Percentiles rank a stretch among this genome's conserved stretches.
Conservation (phyloP, 2,888 invertebrate species). For the Drosophila cognata region DNA sequence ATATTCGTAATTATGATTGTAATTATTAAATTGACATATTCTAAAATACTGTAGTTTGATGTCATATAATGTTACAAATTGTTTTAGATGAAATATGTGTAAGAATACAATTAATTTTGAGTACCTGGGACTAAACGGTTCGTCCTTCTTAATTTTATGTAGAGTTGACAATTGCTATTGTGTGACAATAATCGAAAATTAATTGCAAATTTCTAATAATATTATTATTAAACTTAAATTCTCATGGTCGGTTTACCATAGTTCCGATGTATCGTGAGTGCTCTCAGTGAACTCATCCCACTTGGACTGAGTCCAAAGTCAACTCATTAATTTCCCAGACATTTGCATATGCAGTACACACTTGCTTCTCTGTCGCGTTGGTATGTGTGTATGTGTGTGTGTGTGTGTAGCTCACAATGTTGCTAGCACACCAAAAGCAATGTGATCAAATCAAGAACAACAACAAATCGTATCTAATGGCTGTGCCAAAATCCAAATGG, state of each 20-base stretch:
- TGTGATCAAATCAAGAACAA: conserved; percentile 12
- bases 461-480: conserved; percentile 31
- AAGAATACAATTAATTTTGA: background rate
- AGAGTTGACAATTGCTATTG: background rate
- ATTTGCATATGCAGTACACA: background rate
- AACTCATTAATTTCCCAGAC: background rate
- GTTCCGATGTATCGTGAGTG: background rate
- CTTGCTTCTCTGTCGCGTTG: background rate
- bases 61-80: background rate
- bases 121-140: too few species aligned
- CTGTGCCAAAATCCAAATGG: conserved; percentile 24
- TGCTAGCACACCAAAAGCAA: conserved; percentile 19
- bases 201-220: background rate
- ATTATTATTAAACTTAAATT: background rate
- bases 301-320: background rate
- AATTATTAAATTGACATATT: background rate
- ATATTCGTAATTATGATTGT: background rate
- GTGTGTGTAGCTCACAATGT: conserved; percentile 19
- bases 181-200: background rate
- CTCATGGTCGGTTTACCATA: background rate
- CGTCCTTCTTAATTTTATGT: background rate
- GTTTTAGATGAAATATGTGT: background rate
- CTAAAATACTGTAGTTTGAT: background rate
- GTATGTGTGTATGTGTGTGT: background rate
- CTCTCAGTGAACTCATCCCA: too few species aligned